Evolutionary conservation across 1,140 invertebrate genomes (phyloP).

Genomic region (Drosophila bocqueti): DNA sequence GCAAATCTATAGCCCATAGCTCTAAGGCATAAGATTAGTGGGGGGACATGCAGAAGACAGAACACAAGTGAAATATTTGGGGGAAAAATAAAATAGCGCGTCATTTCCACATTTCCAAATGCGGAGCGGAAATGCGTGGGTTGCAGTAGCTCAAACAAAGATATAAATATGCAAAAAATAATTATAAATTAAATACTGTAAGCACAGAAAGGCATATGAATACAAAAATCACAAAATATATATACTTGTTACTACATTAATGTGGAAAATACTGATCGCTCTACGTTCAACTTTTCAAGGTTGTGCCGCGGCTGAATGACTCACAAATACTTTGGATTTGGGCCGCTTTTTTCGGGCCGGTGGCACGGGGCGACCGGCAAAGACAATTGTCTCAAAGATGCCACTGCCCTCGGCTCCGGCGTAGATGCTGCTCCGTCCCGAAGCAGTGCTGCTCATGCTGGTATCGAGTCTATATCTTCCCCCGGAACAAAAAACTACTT

Average conservation of each 20-base stretch:
- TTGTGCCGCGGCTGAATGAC: constrained; percentile 38
- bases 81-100: constrained; percentile 46
- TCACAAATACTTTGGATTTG: constrained; percentile 78
- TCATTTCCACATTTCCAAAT: constrained; percentile 60
- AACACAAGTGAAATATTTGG: constrained; percentile 28
- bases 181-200: constrained; percentile 53
- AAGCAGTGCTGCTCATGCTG: constrained; percentile 72
- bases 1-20: constrained; percentile 10
- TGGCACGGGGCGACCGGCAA: constrained; percentile 68
- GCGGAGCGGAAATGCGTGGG: constrained; percentile 70
- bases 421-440: constrained; percentile 68
- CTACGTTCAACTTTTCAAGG: constrained; percentile 40
- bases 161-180: constrained; percentile 24
- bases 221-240: constrained; percentile 17
- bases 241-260: constrained; percentile 55
- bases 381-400: constrained; percentile 71
- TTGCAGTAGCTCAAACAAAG: constrained; percentile 41
- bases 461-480: neutral
- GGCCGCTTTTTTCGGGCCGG: constrained; percentile 75
- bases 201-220: constrained; percentile 1
- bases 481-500: constrained; percentile 17
- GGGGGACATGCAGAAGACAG: constrained; percentile 30
- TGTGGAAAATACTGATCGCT: constrained; percentile 22
- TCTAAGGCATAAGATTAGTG: constrained; percentile 42
- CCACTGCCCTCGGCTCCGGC: constrained; percentile 41